These are phyloP conservation scores for Pseudomyrmex dendroicus DNA, from an alignment of 1,140 invertebrate species.

Conservation along the genomic window DNA sequence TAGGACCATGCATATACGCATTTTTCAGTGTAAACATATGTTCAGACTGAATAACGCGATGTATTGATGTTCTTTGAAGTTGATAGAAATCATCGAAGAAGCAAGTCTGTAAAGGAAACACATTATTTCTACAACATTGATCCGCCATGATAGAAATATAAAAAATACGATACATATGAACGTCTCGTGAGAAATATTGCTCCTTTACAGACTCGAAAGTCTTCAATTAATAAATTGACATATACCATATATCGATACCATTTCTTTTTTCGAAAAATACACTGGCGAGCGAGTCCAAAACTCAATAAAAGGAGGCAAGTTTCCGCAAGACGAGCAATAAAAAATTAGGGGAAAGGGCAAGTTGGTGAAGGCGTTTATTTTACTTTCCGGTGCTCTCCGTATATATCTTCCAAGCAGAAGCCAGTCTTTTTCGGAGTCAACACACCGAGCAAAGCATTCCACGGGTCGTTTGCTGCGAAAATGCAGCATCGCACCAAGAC, in stretches of 20 bases:
- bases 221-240: conserved; percentile 40
- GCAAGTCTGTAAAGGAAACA: background rate
- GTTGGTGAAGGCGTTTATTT: conserved; percentile 37
- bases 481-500: conserved; percentile 17
- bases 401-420: conserved; percentile 43
- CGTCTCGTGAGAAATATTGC: background rate
- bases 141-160: background rate
- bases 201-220: background rate
- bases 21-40: conserved; percentile 37
- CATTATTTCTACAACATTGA: background rate
- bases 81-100: conserved; percentile 16
- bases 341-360: background rate
- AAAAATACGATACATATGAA: background rate
- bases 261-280: conserved; percentile 9
- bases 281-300: conserved; percentile 32
- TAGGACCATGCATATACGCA: conserved; percentile 33
- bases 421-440: conserved; percentile 54
- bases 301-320: conserved; percentile 2
- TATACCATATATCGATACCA: background rate
- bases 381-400: conserved; percentile 48
- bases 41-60: conserved; percentile 23
- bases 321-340: conserved; percentile 40
- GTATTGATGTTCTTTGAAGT: background rate
- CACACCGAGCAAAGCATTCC: conserved; percentile 66
- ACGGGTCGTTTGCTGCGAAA: conserved; percentile 25